Conservation (phyloP, 1,140 invertebrate species). For the Drosophila chauvacae region DNA sequence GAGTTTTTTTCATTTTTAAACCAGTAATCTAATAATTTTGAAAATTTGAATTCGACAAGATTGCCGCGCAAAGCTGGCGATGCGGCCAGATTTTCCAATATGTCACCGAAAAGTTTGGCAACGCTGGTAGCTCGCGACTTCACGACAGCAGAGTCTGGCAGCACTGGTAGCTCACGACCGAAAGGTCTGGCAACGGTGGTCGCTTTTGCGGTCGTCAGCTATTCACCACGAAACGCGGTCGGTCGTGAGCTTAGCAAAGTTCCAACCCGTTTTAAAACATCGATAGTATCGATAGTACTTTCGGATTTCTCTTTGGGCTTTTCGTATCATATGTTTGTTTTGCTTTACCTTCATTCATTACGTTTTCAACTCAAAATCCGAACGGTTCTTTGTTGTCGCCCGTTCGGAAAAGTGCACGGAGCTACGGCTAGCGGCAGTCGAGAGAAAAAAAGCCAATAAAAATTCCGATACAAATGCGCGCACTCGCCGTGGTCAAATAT, state of each 20-base stretch:
- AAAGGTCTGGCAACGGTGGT: too few relatives aligned
- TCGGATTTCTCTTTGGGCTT: slow-evolving; percentile 2
- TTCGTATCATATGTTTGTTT: slow-evolving; percentile 15
- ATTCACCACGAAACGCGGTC: too few relatives aligned
- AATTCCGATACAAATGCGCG: slow-evolving; percentile 38
- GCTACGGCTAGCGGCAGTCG: slow-evolving; percentile 10
- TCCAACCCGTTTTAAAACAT: not conserved
- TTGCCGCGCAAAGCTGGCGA: too few relatives aligned
- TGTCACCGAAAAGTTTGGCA: too few relatives aligned
- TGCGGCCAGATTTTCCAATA: too few relatives aligned
- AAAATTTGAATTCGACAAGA: too few relatives aligned
- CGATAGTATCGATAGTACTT: slow-evolving; percentile 1
- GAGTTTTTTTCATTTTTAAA: too few relatives aligned
- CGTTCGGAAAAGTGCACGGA: slow-evolving; percentile 39
- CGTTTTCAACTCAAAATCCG: slow-evolving; percentile 5
- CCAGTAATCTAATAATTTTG: too few relatives aligned
- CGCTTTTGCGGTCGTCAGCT: too few relatives aligned
- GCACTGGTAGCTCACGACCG: too few relatives aligned
- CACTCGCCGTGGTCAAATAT: slow-evolving; percentile 12
- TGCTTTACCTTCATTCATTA: slow-evolving; percentile 8
- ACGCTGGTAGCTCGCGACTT: too few relatives aligned
- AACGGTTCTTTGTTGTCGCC: slow-evolving; percentile 22
- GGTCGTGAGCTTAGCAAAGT: not conserved
- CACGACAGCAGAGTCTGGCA: too few relatives aligned
- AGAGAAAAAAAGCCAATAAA: slow-evolving; percentile 23